Conservation (phyloP, 2,888 invertebrate species). For the Piscicola geometra region DNA sequence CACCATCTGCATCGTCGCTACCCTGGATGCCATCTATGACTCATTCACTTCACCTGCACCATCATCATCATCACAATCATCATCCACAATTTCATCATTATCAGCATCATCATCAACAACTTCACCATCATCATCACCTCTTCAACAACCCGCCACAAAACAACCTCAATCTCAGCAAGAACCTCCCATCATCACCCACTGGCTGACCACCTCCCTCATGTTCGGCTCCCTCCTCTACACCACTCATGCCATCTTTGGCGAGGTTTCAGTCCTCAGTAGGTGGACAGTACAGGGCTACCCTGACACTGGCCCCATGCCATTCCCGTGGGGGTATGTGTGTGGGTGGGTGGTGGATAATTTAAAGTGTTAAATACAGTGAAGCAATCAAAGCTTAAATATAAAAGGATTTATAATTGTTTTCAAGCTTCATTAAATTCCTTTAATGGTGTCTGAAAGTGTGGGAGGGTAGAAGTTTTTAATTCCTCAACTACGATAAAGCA, state of each 20-base stretch:
- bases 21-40: conserved; percentile 43
- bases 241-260: conserved; percentile 53
- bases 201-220: conserved; percentile 49
- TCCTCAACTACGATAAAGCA: too few relatives aligned
- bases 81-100: too few relatives aligned
- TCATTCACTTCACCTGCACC: neutral
- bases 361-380: too few relatives aligned
- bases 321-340: conserved; percentile 56
- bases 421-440: too few relatives aligned
- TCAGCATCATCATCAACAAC: neutral
- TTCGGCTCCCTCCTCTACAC: conserved; percentile 54
- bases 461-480: too few relatives aligned
- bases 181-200: conserved; percentile 34
- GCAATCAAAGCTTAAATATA: too few relatives aligned
- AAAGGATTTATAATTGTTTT: too few relatives aligned
- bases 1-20: conserved; percentile 49
- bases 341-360: too few relatives aligned
- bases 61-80: neutral
- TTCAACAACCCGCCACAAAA: neutral
- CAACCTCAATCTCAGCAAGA: neutral
- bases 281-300: conserved; percentile 54
- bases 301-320: conserved; percentile 51
- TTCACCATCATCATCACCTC: neutral
- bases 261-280: conserved; percentile 52
- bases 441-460: too few relatives aligned